phyloP scores from a whole-genome alignment of 2,797 vertebrate species.

The Alca torda region DNA sequence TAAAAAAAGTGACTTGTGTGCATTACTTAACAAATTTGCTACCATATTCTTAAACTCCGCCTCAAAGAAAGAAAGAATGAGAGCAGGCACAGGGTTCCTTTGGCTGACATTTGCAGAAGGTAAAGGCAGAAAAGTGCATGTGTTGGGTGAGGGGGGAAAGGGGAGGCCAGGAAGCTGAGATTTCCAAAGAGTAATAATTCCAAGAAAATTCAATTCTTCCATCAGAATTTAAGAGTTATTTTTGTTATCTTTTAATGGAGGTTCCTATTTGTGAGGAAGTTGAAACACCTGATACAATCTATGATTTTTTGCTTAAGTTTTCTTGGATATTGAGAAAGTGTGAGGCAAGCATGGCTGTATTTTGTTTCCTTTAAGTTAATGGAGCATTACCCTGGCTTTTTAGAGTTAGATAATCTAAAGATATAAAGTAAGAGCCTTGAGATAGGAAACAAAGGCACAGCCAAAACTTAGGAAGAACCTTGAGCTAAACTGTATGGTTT shows the following conservation, averaged over 20 bases:
- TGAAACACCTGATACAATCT: background rate
- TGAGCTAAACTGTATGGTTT: background rate
- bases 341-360: background rate
- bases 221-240: background rate
- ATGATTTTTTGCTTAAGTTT: background rate
- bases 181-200: background rate
- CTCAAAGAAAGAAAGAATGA: background rate
- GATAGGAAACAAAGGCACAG: background rate
- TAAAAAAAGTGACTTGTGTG: background rate
- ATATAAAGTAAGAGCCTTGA: background rate
- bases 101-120: background rate
- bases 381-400: background rate
- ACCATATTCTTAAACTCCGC: background rate
- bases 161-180: background rate
- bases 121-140: background rate
- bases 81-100: background rate
- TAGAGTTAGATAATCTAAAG: background rate
- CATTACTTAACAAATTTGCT: background rate
- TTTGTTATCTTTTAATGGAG: background rate
- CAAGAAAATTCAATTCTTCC: background rate
- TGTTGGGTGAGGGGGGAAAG: background rate
- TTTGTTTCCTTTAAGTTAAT: background rate
- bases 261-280: background rate
- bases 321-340: background rate
- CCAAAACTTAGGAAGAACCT: background rate